Evolutionary conservation across 2,113 vertebrate genomes (phyloP), one percentile per base, ranked within the genome.

Genomic region (Sinosuthora webbiana): DNA sequence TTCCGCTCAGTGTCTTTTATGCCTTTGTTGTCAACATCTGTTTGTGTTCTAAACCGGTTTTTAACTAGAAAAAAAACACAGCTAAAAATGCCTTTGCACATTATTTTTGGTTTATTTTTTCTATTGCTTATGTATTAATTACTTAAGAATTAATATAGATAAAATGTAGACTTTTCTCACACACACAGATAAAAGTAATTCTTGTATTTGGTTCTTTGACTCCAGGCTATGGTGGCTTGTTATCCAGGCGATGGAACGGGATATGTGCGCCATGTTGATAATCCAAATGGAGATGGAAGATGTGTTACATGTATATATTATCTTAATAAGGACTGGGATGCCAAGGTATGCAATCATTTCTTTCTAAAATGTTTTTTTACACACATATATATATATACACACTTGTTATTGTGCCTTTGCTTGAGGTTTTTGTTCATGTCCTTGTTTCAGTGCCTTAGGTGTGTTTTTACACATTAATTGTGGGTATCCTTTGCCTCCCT

Each of bases 261-360:
- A 95, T 99, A 99, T 2, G 99, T 99, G 79, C 99, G 99, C 45
- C 99, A 99, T 56, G 99, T 99, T 94, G 99, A 99, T 97, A 99
- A 99, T 93, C 99, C 99, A 78, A 99, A 99, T 74, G 98, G 98
- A 95, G 99, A 99, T 13, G 99, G 99, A 97, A 98, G 99, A 97
- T 99, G 99, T 96, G 99, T 99, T 97, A 99, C 99, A 1, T 99
- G 99, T 98, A 99, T 99, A 98, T 99, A 99, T 98, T 99, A 99
- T 97, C 99, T 99, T 97, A 99, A 99, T 98, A 99, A 99, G 98
- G 98, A 99, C 97, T 99, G 99, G 99, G 98, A 98, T 97, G 98
- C 98, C 96, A 99, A 99, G 99, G 99, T 99, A 99, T 68, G 98
- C 96, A 84, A 75, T 47, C 65, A 90, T 60, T 89, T 50, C 4